These are phyloP conservation scores for Ciona savignyi DNA, from an alignment of 23 tunicate genomes.

Conservation along the genomic window DNA sequence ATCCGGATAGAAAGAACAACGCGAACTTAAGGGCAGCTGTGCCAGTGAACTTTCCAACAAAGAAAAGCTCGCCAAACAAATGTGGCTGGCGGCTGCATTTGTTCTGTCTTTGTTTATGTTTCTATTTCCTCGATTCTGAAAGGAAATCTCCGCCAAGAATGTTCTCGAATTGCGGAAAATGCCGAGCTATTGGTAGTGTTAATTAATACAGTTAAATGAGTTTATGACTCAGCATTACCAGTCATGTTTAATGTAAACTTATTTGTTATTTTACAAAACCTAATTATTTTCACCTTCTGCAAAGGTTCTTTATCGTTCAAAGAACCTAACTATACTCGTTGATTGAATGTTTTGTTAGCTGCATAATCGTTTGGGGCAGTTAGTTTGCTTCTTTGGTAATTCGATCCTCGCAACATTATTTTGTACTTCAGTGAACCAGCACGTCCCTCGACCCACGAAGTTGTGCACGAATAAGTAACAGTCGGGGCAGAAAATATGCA, in stretches of 20 bases:
- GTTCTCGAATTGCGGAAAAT: too few species aligned
- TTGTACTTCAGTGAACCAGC: neutral
- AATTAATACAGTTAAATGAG: too few species aligned
- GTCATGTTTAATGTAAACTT: too few species aligned
- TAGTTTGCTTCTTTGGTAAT: neutral
- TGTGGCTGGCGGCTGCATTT: neutral
- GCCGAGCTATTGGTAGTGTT: too few species aligned
- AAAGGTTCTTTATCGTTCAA: too few species aligned
- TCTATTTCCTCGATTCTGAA: neutral
- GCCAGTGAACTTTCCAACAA: neutral
- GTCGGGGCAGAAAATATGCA: neutral
- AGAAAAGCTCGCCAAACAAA: neutral
- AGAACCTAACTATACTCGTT: too few species aligned
- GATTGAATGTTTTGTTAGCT: too few species aligned
- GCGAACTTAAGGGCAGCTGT: neutral
- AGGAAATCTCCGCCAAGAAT: too few species aligned
- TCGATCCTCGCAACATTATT: neutral
- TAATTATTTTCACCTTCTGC: too few species aligned
- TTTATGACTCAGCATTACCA: too few species aligned
- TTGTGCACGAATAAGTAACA: neutral
- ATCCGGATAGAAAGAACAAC: neutral
- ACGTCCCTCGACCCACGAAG: neutral
- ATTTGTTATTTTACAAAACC: too few species aligned
- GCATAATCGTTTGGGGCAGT: too few species aligned
- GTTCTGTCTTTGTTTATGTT: neutral